Evolutionary conservation across 2,113 vertebrate species (phyloP), one percentile per base, ranked within the genome.

Genomic region (Sebastes schlegelii): DNA sequence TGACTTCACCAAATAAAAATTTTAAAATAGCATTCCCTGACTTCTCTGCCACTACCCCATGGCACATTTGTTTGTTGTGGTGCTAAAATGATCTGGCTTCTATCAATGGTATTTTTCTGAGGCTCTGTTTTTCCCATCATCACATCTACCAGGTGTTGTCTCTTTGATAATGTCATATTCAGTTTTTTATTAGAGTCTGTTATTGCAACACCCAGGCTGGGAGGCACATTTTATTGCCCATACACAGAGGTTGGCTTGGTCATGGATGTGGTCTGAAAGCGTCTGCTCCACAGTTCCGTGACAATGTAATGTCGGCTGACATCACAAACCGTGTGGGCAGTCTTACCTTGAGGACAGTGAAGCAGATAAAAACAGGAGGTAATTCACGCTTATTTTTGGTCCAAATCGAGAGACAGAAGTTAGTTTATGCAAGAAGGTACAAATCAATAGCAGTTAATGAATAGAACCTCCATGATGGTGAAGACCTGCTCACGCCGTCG

Each of bases 231-330:
- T 64, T 51, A 77, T 75, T 60, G 62, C 8, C 42, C 49, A 64
- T 43, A 62, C 12, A 23, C 26, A 69, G 64, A 71, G 77, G 46
- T 64, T 3, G 13, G 34, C 23, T 65, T 26, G 26, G 61, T 71
- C 60, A 85, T 12, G 14, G 69, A 62, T 40, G 69, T 57, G 60
- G 26, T 76, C 68, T 86, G 45, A 76, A 86, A 52, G 49, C n/a
- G 60, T 45, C 67, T 67, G 58, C 66, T 80, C 49, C 49, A 21
- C 7, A 57, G 54, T 62, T 58, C 49, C 26, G 40, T 26, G 12
- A 40, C 34, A 55, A 21, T 85, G 46, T 51, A 61, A 62, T 75
- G 58, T 34, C 61, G 52, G 13, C 42, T 62, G 65, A 46, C 26
- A 12, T 69, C 55, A 66, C 26, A 21, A 23, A 49, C 43, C 16